Base-by-base conservation (phyloP, 2,888 invertebrate species). In the Cataglyphis livida region DNA sequence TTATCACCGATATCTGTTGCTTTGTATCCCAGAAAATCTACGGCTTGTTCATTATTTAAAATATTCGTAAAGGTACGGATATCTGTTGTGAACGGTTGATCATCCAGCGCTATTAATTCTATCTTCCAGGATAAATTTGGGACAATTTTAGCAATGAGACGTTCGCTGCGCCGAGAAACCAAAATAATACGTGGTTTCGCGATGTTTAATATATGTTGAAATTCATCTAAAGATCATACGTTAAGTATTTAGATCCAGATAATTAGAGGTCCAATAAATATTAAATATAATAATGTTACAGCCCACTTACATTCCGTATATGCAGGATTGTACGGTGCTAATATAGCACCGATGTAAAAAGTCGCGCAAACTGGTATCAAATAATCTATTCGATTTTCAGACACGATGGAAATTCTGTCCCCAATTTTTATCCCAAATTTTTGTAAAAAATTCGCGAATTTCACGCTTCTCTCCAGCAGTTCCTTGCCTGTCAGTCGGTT, bases 321-420 rank as follows among this genome's bases (percentile, higher is more conserved):
- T 6, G 78, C 35, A 0, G 92, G 91, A 89, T 93, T 94, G 61
- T 93, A 68, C 0, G 93, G 92, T 12, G 92, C 86, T n/a, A 90
- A 25, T 10, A 88, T 83, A 21, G 90, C 92, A 15, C 94, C 94
- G 4, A 87, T 59, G 65, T 88, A 93, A 28, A 92, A 71, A 4
- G 90, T 83, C 0, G 91, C 91, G 61, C 90, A 88, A 12, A 86
- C 83, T 15, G 91, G 90, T 41, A 92, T 32, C 25, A 87, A 35
- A 75, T 87, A 90, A 84, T 89, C 83, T 0, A 81, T 66, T 68
- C 85, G 88, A 84, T 91, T 93, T 71, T 92, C 91, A 59, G 87
- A 82, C 18, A 81, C 83, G 61, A 91, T 84, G n/a, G 86, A 81
- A 44, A 93, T 61, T 75, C 81, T 89, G 82, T 92, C 92, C 10